Percentiles rank a stretch among this genome's conserved stretches.
These are phyloP conservation scores for Myotis myotis DNA, from an alignment of 2,797 vertebrate species.

Conservation along the genomic window DNA sequence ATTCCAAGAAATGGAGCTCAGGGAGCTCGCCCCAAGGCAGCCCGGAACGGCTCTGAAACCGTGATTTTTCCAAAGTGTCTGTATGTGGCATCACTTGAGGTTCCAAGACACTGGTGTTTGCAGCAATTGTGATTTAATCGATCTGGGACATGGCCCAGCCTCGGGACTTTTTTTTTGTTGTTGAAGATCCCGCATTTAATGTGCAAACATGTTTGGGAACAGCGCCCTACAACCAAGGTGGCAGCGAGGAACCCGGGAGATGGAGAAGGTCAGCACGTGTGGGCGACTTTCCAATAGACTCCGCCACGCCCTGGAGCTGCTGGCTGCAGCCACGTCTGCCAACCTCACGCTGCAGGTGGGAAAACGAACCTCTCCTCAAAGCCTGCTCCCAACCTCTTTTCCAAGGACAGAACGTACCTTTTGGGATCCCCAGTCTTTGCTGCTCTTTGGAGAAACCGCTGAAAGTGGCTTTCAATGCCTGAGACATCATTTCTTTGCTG, in stretches of 20 bases:
- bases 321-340: neutral
- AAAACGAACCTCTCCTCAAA: neutral
- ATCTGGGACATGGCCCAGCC: neutral
- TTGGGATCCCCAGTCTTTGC: constrained; percentile 95
- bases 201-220: neutral
- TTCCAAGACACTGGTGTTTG: neutral
- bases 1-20: neutral
- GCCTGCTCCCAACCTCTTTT: neutral
- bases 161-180: neutral
- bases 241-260: neutral
- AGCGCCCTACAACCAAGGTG: neutral
- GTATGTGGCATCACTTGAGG: neutral
- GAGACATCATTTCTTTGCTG: constrained; percentile 99
- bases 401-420: constrained; percentile 87
- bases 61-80: neutral
- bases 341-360: neutral
- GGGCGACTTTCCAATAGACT: rapidly evolving
- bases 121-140: neutral
- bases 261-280: rapidly evolving
- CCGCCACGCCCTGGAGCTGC: rapidly evolving
- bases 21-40: neutral
- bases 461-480: constrained; percentile 97
- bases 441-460: constrained; percentile 98
- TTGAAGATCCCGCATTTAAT: neutral
- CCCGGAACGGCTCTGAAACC: neutral